A percentile compares a stretch with the other conserved stretches of the same genome.
Evolutionary conservation across 2,888 invertebrate genomes (phyloP).

Genomic region (Minunthozetes semirufus): DNA sequence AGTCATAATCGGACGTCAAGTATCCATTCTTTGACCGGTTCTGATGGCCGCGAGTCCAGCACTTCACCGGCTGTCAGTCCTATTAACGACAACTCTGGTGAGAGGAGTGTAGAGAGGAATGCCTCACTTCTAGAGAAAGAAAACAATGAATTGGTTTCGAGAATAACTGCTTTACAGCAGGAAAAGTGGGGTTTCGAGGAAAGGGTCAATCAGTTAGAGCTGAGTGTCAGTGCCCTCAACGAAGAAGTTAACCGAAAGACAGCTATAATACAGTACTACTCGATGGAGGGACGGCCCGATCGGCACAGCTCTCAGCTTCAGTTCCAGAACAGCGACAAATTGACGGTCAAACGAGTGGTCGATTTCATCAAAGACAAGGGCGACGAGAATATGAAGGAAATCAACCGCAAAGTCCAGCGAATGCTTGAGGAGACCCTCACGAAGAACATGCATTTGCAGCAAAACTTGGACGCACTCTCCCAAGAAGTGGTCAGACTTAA

Average conservation of each 20-base stretch:
- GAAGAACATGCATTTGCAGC: constrained; percentile 54
- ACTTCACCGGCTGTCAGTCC: constrained; percentile 3
- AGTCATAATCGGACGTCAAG: constrained; percentile 9
- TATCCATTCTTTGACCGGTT: background rate
- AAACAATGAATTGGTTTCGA: constrained; percentile 49
- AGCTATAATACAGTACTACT: constrained; percentile 52
- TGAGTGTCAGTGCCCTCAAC: constrained; percentile 52
- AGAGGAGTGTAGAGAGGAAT: background rate
- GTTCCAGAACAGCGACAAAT: constrained; percentile 45
- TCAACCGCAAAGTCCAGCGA: constrained; percentile 48
- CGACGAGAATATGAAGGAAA: constrained; percentile 46
- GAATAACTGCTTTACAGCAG: constrained; percentile 50
- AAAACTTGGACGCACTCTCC: constrained; percentile 45
- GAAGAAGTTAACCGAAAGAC: constrained; percentile 52
- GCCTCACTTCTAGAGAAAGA: constrained; percentile 48
- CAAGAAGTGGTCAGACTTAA: constrained; percentile 41
- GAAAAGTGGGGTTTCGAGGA: constrained; percentile 52
- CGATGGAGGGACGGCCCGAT: constrained; percentile 46
- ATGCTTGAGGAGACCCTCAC: constrained; percentile 54
- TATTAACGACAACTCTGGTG: background rate
- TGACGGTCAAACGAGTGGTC: constrained; percentile 49
- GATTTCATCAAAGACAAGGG: constrained; percentile 50
- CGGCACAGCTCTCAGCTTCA: background rate
- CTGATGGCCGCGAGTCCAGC: constrained; percentile 13
- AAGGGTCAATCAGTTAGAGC: constrained; percentile 51